A percentile compares a stretch with the other conserved stretches of the same genome.
Evolutionary conservation across 1,140 invertebrate genomes (phyloP).

Genomic region (Gerris buenoi): DNA sequence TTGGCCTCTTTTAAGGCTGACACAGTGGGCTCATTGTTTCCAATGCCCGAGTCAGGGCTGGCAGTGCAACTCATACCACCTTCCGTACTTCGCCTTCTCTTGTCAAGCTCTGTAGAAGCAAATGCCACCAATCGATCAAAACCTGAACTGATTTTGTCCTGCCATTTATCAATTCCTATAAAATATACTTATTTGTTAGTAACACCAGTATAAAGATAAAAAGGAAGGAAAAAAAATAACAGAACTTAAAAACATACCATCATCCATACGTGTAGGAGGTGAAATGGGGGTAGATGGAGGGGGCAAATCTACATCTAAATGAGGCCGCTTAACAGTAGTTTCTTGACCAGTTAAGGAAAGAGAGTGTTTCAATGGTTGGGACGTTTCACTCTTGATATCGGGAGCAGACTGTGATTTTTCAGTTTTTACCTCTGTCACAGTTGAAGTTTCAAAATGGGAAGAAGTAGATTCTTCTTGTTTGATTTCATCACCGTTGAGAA

Average conservation of each 20-base stretch:
- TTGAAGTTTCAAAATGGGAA: conserved; percentile 7
- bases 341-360: background rate
- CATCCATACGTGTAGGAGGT: conserved; percentile 13
- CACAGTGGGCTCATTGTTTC: conserved; percentile 42
- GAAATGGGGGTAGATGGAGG: conserved; percentile 8
- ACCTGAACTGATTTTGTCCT: conserved; percentile 67
- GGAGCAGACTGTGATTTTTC: conserved; percentile 13
- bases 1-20: conserved; percentile 22
- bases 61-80: conserved; percentile 45
- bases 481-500: conserved; percentile 37
- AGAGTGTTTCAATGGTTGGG: conserved; percentile 2
- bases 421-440: conserved; percentile 18
- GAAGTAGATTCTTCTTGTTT: conserved; percentile 17
- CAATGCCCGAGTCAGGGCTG: conserved; percentile 59
- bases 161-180: conserved; percentile 46
- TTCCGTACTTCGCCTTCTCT: conserved; percentile 58
- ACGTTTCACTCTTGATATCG: conserved; percentile 11
- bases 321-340: conserved; percentile 17
- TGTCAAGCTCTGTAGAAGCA: conserved; percentile 68
- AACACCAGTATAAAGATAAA: too few species aligned
- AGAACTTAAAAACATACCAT: conserved; percentile 18
- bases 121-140: conserved; percentile 76
- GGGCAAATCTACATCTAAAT: conserved; percentile 14
- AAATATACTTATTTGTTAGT: too few species aligned
- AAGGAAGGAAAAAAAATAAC: background rate